Evolutionary conservation across 1,140 invertebrate genomes (phyloP).

Genomic region (Oppia nitens): DNA sequence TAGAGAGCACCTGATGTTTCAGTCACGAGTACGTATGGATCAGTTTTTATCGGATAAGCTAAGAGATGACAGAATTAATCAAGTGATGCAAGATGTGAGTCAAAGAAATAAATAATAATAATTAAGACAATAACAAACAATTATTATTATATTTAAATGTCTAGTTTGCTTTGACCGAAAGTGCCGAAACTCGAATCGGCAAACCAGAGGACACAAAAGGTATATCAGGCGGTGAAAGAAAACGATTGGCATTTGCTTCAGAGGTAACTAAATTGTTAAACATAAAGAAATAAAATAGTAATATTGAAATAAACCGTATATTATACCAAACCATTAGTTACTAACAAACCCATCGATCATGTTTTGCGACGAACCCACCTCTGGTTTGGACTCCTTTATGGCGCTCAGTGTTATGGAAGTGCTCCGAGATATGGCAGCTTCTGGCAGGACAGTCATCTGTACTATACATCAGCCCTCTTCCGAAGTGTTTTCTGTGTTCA

Average conservation of each 20-base stretch:
- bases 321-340: conserved; percentile 42
- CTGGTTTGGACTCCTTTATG: conserved; percentile 63
- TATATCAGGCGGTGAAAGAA: conserved; percentile 87
- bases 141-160: background rate
- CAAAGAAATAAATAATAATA: conserved; percentile 9
- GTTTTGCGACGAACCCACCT: conserved; percentile 69
- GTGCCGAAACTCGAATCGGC: conserved; percentile 60
- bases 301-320: no score
- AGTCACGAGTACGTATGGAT: conserved; percentile 84
- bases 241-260: conserved; percentile 79
- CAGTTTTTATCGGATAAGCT: conserved; percentile 50
- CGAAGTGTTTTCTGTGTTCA: conserved; percentile 71
- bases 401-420: conserved; percentile 53
- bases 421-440: conserved; percentile 52
- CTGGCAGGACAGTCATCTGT: conserved; percentile 56
- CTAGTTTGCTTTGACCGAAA: conserved; percentile 61
- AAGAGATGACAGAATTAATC: conserved; percentile 62
- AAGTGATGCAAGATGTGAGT: conserved; percentile 67
- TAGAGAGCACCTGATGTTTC: conserved; percentile 71
- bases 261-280: conserved; percentile 42
- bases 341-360: conserved; percentile 67
- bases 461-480: conserved; percentile 74
- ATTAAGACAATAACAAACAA: background rate
- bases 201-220: conserved; percentile 67
- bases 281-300: background rate